These are phyloP conservation scores for Eristalis intricaria DNA, from an alignment of 2,888 invertebrate genomes.

Conservation along the genomic window DNA sequence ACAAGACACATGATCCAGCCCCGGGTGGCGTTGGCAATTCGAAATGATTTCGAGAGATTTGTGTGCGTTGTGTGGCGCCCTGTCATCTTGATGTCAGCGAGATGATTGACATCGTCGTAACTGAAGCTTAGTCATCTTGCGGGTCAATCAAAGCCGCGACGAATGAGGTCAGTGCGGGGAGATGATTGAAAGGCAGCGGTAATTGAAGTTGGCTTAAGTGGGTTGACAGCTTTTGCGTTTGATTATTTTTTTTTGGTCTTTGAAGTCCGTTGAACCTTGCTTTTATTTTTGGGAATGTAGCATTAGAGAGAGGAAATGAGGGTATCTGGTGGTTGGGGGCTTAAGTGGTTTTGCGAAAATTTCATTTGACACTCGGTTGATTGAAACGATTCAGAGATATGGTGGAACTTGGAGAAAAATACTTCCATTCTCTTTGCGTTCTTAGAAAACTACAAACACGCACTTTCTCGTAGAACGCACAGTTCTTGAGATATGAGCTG, in stretches of 20 bases:
- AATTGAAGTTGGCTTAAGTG: conserved; percentile 18
- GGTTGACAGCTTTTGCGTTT: neutral
- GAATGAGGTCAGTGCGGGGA: conserved; percentile 46
- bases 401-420: no score
- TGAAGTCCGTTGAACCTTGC: neutral
- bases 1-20: neutral
- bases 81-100: conserved; percentile 4
- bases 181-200: conserved; percentile 34
- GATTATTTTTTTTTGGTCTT: neutral
- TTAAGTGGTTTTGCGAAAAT: no score
- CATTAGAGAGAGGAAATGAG: neutral
- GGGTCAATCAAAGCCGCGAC: conserved; percentile 27
- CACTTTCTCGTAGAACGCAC: no score
- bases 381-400: no score
- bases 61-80: conserved; percentile 36
- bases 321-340: neutral
- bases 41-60: conserved; percentile 21
- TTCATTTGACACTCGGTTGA: no score
- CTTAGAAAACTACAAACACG: no score
- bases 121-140: conserved; percentile 31
- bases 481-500: no score
- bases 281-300: neutral
- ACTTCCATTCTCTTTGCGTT: no score
- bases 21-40: neutral
- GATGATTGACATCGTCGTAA: conserved; percentile 39